These are phyloP conservation scores for Phyllotreta cruciferae DNA, from an alignment of 2,888 invertebrate genomes.

Conservation along the genomic window DNA sequence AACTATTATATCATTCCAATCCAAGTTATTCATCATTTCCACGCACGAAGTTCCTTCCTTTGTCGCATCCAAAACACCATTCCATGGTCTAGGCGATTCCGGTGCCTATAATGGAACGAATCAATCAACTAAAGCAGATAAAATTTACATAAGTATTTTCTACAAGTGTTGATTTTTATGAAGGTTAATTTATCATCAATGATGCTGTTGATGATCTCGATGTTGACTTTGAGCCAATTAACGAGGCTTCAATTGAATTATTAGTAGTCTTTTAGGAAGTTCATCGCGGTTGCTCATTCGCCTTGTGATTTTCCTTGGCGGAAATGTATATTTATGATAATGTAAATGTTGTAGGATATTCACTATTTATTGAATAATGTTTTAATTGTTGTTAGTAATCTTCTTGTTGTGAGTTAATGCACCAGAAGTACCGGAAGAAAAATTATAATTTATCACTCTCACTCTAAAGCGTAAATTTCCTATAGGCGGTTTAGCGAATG, in stretches of 20 bases:
- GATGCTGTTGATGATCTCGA: too few species aligned
- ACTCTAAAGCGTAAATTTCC: constrained; percentile 38
- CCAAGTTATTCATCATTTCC: constrained; percentile 28
- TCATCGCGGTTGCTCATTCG: too few species aligned
- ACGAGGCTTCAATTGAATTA: too few species aligned
- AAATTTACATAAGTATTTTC: not conserved
- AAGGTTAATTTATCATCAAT: too few species aligned
- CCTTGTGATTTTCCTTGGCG: too few species aligned
- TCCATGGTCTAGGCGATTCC: constrained; percentile 37
- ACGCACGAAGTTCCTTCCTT: constrained; percentile 37
- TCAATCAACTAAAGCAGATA: not conserved
- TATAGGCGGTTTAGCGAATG: constrained; percentile 39
- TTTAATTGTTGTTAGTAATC: too few species aligned
- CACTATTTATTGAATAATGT: too few species aligned
- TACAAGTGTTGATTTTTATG: not conserved
- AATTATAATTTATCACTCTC: constrained; percentile 15
- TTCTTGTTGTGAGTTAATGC: too few species aligned
- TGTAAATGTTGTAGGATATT: too few species aligned
- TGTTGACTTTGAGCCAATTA: too few species aligned
- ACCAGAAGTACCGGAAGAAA: not conserved
- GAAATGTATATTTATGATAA: too few species aligned
- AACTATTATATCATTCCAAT: constrained; percentile 5
- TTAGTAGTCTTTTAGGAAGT: too few species aligned
- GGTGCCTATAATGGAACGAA: constrained; percentile 35
- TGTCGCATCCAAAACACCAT: constrained; percentile 40